phyloP scores from a whole-genome alignment of 1,140 invertebrate genomes.

The Holotrichia oblita region DNA sequence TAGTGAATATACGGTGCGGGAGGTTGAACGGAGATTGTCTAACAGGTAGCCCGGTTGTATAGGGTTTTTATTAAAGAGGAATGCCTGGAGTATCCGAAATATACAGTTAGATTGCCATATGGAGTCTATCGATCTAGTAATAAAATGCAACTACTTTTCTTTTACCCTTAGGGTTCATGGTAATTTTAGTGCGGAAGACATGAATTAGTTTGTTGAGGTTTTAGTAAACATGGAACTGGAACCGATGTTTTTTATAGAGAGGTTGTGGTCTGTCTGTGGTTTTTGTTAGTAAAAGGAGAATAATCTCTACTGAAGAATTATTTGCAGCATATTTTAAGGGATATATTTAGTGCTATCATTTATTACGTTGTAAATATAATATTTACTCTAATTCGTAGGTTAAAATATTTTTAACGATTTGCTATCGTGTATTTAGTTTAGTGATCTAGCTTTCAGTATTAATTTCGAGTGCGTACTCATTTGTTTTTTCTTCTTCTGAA shows the following conservation, averaged over 20 bases:
- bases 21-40: not conserved
- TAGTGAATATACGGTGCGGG: not conserved
- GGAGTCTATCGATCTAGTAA: not conserved
- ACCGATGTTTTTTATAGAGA: not conserved
- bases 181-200: not conserved
- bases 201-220: not conserved
- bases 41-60: not conserved
- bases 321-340: too few relatives aligned
- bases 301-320: too few relatives aligned
- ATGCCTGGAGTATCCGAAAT: not conserved
- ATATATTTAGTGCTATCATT: too few relatives aligned
- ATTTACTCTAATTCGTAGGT: too few relatives aligned
- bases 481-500: too few relatives aligned
- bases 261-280: not conserved
- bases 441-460: too few relatives aligned
- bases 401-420: too few relatives aligned
- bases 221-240: not conserved
- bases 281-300: too few relatives aligned
- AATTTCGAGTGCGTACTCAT: too few relatives aligned
- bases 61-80: not conserved
- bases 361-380: too few relatives aligned
- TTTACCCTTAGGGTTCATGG: not conserved
- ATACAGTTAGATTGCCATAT: not conserved
- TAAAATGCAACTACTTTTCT: not conserved
- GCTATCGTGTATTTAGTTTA: too few relatives aligned